A percentile compares a stretch with the other conserved stretches of the same genome.
These are phyloP conservation scores for Perithous albicinctus DNA, from an alignment of 2,888 invertebrate species.

Conservation along the genomic window DNA sequence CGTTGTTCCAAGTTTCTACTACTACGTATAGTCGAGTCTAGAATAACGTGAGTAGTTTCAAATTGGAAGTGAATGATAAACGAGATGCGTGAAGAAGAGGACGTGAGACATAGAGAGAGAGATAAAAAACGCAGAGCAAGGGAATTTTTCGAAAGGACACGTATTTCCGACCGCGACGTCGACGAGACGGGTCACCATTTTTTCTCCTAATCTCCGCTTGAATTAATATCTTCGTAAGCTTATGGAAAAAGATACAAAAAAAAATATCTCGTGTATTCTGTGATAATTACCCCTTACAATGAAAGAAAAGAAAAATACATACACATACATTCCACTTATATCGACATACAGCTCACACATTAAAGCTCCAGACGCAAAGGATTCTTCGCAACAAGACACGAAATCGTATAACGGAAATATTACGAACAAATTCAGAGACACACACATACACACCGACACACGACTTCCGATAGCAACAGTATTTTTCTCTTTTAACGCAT, in stretches of 20 bases:
- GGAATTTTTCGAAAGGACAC: slow-evolving; percentile 31
- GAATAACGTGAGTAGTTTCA: slow-evolving; percentile 78
- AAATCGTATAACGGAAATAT: slow-evolving; percentile 53
- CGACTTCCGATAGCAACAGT: slow-evolving; percentile 77
- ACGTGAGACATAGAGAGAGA: slow-evolving; percentile 9
- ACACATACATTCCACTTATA: slow-evolving; percentile 50
- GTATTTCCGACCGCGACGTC: slow-evolving; percentile 68
- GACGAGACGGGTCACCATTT: slow-evolving; percentile 66
- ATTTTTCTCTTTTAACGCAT: slow-evolving; percentile 79
- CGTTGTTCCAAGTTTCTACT: slow-evolving; percentile 78
- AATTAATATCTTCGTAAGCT: slow-evolving; percentile 82
- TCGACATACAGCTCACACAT: slow-evolving; percentile 53
- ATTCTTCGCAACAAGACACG: slow-evolving; percentile 43
- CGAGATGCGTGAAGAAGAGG: slow-evolving; percentile 9
- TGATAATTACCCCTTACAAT: slow-evolving; percentile 82
- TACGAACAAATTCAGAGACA: slow-evolving; percentile 34
- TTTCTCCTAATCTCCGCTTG: slow-evolving; percentile 81
- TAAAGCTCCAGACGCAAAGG: slow-evolving; percentile 19
- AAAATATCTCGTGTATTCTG: slow-evolving; percentile 84
- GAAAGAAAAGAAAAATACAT: slow-evolving; percentile 53
- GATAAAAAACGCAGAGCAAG: neutral
- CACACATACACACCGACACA: slow-evolving; percentile 63
- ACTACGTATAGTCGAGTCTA: slow-evolving; percentile 76
- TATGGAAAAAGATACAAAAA: slow-evolving; percentile 69
- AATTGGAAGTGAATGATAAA: slow-evolving; percentile 60